These are phyloP conservation scores for Sussaba pulchella DNA, from an alignment of 2,888 invertebrate genomes.

Conservation along the genomic window DNA sequence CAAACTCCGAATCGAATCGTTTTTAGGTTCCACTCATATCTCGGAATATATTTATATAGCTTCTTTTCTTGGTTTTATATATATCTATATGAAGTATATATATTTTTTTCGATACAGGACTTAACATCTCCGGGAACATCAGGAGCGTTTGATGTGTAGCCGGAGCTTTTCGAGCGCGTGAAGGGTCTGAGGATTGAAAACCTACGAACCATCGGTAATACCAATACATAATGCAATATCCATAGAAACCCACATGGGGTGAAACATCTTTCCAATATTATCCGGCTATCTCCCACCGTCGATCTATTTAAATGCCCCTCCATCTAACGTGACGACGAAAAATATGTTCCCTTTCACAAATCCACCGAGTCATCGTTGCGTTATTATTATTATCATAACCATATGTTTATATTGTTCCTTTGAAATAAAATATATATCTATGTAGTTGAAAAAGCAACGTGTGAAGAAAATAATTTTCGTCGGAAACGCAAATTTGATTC, in stretches of 20 bases:
- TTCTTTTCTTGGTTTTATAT: background rate
- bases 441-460: no score
- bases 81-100: background rate
- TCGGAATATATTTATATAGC: background rate
- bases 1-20: conserved; percentile 61
- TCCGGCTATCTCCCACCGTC: background rate
- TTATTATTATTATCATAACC: no score
- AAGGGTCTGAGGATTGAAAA: conserved; percentile 27
- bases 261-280: background rate
- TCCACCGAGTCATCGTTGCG: no score
- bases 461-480: no score
- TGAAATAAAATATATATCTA: no score
- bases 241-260: background rate
- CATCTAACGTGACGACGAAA: no score
- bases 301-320: background rate
- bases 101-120: background rate
- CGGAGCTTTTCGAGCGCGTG: conserved; percentile 40
- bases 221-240: conserved; percentile 6
- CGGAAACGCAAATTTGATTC: no score
- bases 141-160: conserved; percentile 60
- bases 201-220: background rate
- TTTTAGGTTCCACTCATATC: conserved; percentile 52
- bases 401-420: no score
- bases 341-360: no score
- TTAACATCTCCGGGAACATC: conserved; percentile 52